A percentile compares a stretch with the other conserved stretches of the same genome.
Conservation (phyloP, 1,140 invertebrate genomes). For the Drosophila truncata region DNA sequence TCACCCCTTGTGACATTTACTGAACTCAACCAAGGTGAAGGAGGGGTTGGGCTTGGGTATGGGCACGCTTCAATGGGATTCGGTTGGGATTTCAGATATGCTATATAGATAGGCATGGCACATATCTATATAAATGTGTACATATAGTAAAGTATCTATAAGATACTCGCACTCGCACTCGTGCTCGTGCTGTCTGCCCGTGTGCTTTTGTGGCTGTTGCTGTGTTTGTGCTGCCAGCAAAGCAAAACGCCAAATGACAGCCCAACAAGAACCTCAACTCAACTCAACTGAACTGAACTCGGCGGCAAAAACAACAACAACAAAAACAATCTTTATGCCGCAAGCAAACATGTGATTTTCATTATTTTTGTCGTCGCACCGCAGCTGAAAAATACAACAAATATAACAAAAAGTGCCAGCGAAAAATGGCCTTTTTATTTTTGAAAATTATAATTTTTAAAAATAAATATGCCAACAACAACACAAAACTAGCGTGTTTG, state of each 20-base stretch:
- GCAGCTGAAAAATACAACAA: conserved; percentile 11
- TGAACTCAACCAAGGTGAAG: conserved; percentile 16
- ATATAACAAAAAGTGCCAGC: conserved; percentile 1
- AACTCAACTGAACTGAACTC: conserved; percentile 23
- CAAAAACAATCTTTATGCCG: conserved; percentile 67
- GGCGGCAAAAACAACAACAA: conserved; percentile 17
- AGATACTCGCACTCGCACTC: conserved; percentile 37
- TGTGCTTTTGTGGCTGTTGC: conserved; percentile 12
- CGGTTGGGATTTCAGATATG: conserved; percentile 46
- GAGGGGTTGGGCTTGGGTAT: not conserved
- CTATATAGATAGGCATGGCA: conserved; percentile 28
- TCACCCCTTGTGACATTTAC: conserved; percentile 55
- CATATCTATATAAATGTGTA: conserved; percentile 1
- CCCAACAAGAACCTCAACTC: conserved; percentile 47
- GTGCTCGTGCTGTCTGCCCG: conserved; percentile 8
- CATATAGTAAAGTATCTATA: conserved; percentile 48
- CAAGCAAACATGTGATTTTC: conserved; percentile 83
- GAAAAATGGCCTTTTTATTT: conserved; percentile 69
- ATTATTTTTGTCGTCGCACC: conserved; percentile 80
- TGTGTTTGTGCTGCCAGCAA: conserved; percentile 69
- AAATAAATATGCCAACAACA: conserved; percentile 62
- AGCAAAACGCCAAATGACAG: conserved; percentile 72
- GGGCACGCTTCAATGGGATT: conserved; percentile 57
- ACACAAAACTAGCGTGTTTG: conserved; percentile 22
- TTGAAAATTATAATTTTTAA: conserved; percentile 82